Base-by-base conservation (phyloP, 2,113 vertebrate genomes). In the Chauna torquata region DNA sequence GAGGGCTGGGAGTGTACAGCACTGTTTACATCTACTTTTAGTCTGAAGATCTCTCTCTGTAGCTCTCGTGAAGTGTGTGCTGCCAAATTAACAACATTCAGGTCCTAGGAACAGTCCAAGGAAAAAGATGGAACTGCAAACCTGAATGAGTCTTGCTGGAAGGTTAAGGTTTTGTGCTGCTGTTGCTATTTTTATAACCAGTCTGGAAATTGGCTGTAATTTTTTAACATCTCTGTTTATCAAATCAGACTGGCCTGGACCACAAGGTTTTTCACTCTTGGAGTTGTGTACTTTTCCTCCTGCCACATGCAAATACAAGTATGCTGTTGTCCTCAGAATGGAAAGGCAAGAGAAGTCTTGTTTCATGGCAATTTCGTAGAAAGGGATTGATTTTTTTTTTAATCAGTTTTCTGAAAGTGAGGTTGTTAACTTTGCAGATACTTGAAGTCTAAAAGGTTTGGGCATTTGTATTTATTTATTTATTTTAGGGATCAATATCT, bases 401-500 rank as follows among this genome's bases (percentile, higher is more conserved):
- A 28, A 72, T 17, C 45, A 27, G 12, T 86, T 90, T 88, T 77
- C 84, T 45, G 42, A 86, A 64, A 27, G 19, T 55, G 45, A 72
- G 5, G 13, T 49, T 58, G 42, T 85, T 90, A 94, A 84, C n/a
- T 91, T 77, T 64, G 32, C 38, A 92, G 72, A 61, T 82, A 64
- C 59, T 94, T 84, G 59, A 70, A 90, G 27, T 90, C 92, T 96
- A 92, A 94, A 75, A 76, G 59, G 16, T 52, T 91, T 64, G 22
- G 30, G 23, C 8, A 75, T 71, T 70, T 75, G 8, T 79, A 44
- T 80, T 95, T 94, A 90, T 87, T 92, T 87, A 82, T 94, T 94
- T 95, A 89, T 89, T 91, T 89, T 27, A 68, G 6, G 61, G 34
- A 92, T 96, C 91, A 94, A 92, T 96, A 95, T 79, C 94, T 96